Percentiles rank a stretch among this genome's conserved stretches.
phyloP scores from a whole-genome alignment of 2,888 invertebrate genomes.

The Pammene aurita region DNA sequence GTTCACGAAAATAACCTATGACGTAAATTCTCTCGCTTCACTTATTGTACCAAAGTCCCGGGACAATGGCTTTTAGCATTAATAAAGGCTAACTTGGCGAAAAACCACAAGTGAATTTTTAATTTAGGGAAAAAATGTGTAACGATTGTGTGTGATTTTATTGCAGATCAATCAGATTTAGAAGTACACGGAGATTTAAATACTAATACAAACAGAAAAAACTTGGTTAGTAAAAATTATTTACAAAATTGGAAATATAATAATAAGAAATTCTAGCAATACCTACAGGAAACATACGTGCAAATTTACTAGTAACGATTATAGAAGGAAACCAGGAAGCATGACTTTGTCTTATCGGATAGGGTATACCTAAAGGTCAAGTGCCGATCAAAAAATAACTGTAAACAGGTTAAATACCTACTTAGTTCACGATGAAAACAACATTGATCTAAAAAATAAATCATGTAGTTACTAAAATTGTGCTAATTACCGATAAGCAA shows the following conservation, averaged over 20 bases:
- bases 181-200: too few species aligned
- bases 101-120: conserved; percentile 8
- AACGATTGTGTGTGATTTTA: background rate
- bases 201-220: too few species aligned
- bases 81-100: conserved; percentile 43
- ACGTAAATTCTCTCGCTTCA: conserved; percentile 33
- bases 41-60: conserved; percentile 47
- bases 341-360: conserved; percentile 16
- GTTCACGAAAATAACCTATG: conserved; percentile 34
- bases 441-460: background rate
- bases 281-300: conserved; percentile 2
- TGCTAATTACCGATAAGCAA: conserved; percentile 14
- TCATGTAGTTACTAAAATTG: background rate
- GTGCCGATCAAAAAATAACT: background rate
- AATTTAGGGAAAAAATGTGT: conserved; percentile 10
- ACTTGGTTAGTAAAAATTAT: too few species aligned
- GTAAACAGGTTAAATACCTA: background rate
- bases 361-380: conserved; percentile 13
- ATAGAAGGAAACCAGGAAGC: conserved; percentile 26
- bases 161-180: background rate
- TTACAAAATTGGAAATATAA: background rate
- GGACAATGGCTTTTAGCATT: conserved; percentile 42
- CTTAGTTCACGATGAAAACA: background rate
- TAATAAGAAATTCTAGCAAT: conserved; percentile 2
- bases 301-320: conserved; percentile 11